These are phyloP conservation scores for Apaloderma vittatum DNA, from an alignment of 2,113 vertebrate species.

Conservation along the genomic window DNA sequence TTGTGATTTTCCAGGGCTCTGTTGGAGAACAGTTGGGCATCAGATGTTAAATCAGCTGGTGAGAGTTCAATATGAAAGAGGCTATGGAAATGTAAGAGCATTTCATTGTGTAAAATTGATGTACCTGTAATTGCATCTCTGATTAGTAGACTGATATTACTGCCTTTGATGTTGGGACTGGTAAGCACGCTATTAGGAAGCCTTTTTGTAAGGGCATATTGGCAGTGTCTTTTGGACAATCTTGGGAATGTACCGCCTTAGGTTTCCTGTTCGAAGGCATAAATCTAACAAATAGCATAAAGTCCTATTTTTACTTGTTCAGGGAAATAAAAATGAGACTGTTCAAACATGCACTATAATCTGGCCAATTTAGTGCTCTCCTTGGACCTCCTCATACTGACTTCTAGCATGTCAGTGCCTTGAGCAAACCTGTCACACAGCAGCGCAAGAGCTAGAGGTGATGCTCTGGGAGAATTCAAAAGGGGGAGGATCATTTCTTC, in stretches of 20 bases:
- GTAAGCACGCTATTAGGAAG: not conserved
- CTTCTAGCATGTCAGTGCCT: not conserved
- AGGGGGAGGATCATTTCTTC: not conserved
- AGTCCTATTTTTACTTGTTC: not conserved
- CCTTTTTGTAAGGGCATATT: not conserved
- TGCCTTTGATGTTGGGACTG: not conserved
- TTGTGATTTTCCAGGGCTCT: not conserved
- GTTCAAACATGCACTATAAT: not conserved
- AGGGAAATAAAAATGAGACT: not conserved
- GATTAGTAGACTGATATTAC: not conserved
- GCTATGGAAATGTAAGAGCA: not conserved
- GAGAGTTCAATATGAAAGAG: not conserved
- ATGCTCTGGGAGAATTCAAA: not conserved
- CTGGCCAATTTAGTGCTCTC: not conserved
- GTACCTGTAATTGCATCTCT: not conserved
- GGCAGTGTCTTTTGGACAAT: not conserved
- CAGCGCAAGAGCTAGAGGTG: fast-evolving
- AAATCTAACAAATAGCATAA: not conserved
- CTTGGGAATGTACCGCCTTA: not conserved
- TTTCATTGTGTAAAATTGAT: not conserved
- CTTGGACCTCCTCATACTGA: not conserved
- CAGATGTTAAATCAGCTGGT: not conserved
- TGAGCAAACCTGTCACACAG: not conserved
- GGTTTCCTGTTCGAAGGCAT: not conserved
- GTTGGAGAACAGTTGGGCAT: not conserved